Evolutionary conservation across 2,113 vertebrate species (phyloP), one percentile per base, ranked within the genome.

Genomic region (Passer domesticus): DNA sequence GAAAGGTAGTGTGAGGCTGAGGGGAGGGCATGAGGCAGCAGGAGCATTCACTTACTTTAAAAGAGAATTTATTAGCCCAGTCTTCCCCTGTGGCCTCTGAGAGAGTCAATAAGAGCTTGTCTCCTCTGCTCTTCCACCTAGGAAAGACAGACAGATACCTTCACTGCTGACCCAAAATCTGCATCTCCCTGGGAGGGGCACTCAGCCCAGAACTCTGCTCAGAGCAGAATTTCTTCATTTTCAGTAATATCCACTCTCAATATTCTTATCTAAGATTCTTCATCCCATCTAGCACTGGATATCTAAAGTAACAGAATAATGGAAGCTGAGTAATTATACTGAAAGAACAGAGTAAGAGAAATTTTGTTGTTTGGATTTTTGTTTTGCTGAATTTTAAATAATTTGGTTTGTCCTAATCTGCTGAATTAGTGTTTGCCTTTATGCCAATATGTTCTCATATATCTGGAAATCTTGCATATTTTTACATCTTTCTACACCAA

Each of bases 231-330:
- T 86, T 35, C 76, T 58, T 47, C 22, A 11, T 52, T 91, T 89
- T 50, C 4, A 1, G 19, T 16, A 22, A 43, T 31, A 31, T 52
- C 72, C 62, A 9, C 39, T 37, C 30, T 24, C 30, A 44, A 2
- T 52, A 33, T 23, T 20, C 20, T 85, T 68, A 15, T 37, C 28
- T 9, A n/a, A 39, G 31, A 66, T 49, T 27, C 25, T 31, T 64
- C 73, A 10, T 41, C 41, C 8, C 28, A 10, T 12, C 67, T 80
- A 0, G 0, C 8, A 35, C 0, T 2, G 43, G 25, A 22, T 55
- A 21, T 41, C 59, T 59, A 23, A 88, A 81, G 52, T 13, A 60
- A 50, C 7, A 28, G 33, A 49, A 59, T n/a, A 37, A 44, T 6
- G 7, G 14, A 44, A 87, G 7, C 5, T 25, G 35, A 47, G 35